Evolutionary conservation across 2,113 vertebrate genomes (phyloP).

Genomic region (Donacobius atricapilla): DNA sequence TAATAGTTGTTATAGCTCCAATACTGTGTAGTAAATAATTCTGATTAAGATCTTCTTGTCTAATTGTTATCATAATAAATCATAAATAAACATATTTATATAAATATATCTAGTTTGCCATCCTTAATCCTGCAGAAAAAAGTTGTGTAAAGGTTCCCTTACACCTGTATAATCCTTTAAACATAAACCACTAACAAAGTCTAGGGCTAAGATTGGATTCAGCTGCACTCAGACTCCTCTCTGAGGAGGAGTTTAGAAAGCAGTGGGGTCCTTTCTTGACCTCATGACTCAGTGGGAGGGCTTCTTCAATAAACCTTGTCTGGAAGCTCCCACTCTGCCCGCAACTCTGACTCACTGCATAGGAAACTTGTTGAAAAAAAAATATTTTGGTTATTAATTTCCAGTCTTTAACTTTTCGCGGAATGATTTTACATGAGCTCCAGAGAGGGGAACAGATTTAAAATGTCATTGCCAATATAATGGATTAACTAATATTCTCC

Average conservation of each 20-base stretch:
- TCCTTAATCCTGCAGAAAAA: background rate
- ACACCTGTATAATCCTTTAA: background rate
- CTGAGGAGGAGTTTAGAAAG: background rate
- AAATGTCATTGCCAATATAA: background rate
- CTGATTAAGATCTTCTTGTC: background rate
- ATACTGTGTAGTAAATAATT: background rate
- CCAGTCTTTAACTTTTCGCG: background rate
- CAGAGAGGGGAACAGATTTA: background rate
- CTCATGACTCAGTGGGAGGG: background rate
- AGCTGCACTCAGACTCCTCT: background rate
- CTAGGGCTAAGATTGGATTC: background rate
- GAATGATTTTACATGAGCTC: background rate
- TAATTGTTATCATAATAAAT: background rate
- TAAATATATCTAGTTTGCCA: background rate
- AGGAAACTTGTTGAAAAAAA: background rate
- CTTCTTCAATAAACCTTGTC: background rate
- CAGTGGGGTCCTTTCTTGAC: background rate
- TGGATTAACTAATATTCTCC: background rate
- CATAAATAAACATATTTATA: background rate
- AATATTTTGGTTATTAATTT: background rate
- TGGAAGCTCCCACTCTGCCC: background rate
- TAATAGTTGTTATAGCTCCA: background rate
- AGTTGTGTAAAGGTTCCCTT: background rate
- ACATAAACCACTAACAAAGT: background rate
- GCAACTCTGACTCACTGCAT: background rate